phyloP scores from a whole-genome alignment of 1,140 invertebrate species.

The Ridgeia piscesae region DNA sequence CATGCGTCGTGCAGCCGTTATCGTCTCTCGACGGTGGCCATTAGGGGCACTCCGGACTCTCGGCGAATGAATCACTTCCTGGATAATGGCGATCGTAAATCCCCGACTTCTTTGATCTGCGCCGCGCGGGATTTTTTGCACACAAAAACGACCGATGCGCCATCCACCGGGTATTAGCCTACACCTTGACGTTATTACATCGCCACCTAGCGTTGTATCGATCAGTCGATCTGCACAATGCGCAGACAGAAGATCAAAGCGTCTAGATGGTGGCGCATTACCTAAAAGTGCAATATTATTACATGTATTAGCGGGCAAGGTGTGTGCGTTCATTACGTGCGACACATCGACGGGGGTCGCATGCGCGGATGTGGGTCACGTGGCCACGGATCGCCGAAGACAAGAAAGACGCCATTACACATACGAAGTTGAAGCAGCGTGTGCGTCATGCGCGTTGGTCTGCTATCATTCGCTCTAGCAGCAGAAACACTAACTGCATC shows the following conservation, averaged over 20 bases:
- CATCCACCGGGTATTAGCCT: not conserved
- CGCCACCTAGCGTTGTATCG: not conserved
- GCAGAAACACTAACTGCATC: not conserved
- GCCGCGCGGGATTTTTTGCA: not conserved
- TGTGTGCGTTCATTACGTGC: not conserved
- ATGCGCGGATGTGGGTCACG: not conserved
- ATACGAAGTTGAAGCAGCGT: not conserved
- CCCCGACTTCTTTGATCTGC: not conserved
- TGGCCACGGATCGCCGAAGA: not conserved
- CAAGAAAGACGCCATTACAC: not conserved
- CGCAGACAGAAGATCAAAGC: not conserved
- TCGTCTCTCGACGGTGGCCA: not conserved
- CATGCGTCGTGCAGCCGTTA: not conserved
- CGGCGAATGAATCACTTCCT: not conserved
- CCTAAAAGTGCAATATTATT: not conserved
- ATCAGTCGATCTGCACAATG: not conserved
- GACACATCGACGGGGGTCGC: not conserved
- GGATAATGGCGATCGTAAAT: constrained; percentile 1
- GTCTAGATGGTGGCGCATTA: not conserved
- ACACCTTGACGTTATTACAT: not conserved
- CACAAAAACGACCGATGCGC: not conserved
- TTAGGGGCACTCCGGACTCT: not conserved
- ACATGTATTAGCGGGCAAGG: not conserved
- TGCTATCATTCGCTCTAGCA: not conserved
- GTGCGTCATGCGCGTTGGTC: not conserved